phyloP scores from a whole-genome alignment of 2,888 invertebrate genomes.

The Latheticus oryzae region DNA sequence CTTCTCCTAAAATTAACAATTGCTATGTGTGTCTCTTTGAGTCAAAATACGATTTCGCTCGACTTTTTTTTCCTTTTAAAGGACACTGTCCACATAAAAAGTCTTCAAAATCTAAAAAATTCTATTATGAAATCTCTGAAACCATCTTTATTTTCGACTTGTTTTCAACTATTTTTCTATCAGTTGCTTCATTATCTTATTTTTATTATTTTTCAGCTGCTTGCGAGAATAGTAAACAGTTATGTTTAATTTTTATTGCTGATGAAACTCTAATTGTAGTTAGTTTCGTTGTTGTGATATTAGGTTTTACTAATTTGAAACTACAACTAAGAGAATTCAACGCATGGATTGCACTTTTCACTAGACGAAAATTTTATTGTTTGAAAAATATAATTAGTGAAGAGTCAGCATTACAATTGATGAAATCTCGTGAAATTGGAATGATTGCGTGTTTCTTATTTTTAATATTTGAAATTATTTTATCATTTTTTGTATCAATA shows the following conservation, averaged over 20 bases:
- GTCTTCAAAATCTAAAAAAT: not conserved
- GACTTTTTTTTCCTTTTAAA: slow-evolving; percentile 12
- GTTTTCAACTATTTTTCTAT: not conserved
- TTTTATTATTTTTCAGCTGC: slow-evolving; percentile 1
- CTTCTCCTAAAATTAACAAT: slow-evolving; percentile 4
- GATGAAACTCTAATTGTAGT: slow-evolving; percentile 1
- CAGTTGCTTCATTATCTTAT: not conserved
- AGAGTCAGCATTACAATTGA: not conserved
- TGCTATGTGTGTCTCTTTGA: slow-evolving; percentile 17
- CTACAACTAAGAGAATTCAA: slow-evolving; percentile 11
- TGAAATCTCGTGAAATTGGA: not conserved
- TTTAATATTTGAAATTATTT: not conserved
- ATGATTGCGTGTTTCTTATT: not conserved
- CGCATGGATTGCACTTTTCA: slow-evolving; percentile 1
- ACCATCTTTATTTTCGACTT: not conserved
- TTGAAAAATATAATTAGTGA: slow-evolving; percentile 11
- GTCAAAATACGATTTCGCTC: slow-evolving; percentile 2
- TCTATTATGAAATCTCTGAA: slow-evolving; percentile 1
- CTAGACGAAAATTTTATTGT: slow-evolving; percentile 4
- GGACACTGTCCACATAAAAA: slow-evolving; percentile 6
- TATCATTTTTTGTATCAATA: not conserved
- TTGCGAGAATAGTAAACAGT: not conserved
- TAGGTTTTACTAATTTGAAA: slow-evolving; percentile 1
- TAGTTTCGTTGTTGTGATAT: not conserved
- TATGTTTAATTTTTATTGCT: slow-evolving; percentile 11